A percentile compares a stretch with the other conserved stretches of the same genome.
Conservation (phyloP, 2,113 vertebrate genomes). For the Hippopotamus amphibius region DNA sequence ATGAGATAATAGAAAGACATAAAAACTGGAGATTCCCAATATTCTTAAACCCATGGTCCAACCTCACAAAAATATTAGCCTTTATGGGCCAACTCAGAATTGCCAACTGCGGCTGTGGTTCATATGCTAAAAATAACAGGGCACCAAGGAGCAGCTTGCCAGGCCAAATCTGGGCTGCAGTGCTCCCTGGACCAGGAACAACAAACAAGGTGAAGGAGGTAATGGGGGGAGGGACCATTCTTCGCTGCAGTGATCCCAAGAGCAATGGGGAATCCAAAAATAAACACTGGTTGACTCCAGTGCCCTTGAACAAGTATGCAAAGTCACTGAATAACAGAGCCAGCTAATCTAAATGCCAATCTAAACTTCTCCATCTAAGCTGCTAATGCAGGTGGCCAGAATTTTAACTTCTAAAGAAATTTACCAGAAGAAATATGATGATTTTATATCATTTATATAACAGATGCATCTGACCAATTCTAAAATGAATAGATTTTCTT, state of each 20-base stretch:
- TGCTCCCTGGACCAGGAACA: constrained; percentile 75
- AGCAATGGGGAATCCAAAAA: constrained; percentile 85
- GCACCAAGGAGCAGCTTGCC: constrained; percentile 36
- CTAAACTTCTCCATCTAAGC: constrained; percentile 76
- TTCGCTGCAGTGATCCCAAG: constrained; percentile 71
- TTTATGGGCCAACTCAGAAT: not conserved
- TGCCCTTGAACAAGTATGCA: constrained; percentile 85
- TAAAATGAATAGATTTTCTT: constrained; percentile 20
- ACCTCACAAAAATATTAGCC: not conserved
- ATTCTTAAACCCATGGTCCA: constrained; percentile 32
- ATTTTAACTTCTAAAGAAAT: constrained; percentile 42
- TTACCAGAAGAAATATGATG: constrained; percentile 44
- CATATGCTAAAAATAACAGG: constrained; percentile 81
- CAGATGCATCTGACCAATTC: constrained; percentile 43
- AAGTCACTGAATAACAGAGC: constrained; percentile 75
- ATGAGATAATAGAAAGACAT: constrained; percentile 19
- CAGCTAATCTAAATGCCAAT: constrained; percentile 79
- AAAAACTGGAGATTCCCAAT: not conserved
- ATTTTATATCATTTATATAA: constrained; percentile 22
- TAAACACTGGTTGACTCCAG: constrained; percentile 84
- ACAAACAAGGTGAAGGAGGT: constrained; percentile 87
- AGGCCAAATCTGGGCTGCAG: constrained; percentile 45
- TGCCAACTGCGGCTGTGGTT: constrained; percentile 79
- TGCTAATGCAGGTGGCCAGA: constrained; percentile 58
- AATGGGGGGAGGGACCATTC: constrained; percentile 72